phyloP scores from a whole-genome alignment of 2,888 invertebrate species.

The Timandra comae region DNA sequence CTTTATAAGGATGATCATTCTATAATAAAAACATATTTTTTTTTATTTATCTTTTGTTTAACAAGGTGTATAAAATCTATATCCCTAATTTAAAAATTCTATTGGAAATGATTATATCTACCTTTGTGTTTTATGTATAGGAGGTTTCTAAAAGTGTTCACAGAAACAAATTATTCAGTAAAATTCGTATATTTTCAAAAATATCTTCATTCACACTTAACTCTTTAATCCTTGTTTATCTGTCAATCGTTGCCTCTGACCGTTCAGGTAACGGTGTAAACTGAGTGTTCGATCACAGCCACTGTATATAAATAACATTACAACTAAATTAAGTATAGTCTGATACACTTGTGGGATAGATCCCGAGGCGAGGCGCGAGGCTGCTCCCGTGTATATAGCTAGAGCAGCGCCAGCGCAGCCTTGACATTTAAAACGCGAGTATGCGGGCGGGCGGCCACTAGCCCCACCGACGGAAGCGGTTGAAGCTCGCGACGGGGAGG shows the following conservation, averaged over 20 bases:
- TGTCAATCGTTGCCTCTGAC: conserved; percentile 48
- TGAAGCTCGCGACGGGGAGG: conserved; percentile 59
- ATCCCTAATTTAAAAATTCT: no score
- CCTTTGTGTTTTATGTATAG: no score
- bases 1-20: no score
- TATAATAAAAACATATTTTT: no score
- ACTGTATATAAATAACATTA: conserved; percentile 54
- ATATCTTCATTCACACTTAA: conserved; percentile 19
- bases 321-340: conserved; percentile 44
- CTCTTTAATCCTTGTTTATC: conserved; percentile 29
- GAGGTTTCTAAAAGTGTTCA: no score
- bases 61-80: no score
- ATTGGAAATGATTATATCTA: no score
- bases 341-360: conserved; percentile 34
- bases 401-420: conserved; percentile 50
- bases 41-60: no score
- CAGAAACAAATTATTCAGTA: neutral
- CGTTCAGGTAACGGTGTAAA: conserved; percentile 40
- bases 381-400: conserved; percentile 28
- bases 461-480: conserved; percentile 68
- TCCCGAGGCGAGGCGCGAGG: conserved; percentile 30
- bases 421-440: conserved; percentile 57
- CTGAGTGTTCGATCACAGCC: conserved; percentile 67
- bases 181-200: conserved; percentile 10
- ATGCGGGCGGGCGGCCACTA: conserved; percentile 42